Conservation (phyloP, 2,888 invertebrate genomes). For the Acleris laterana region DNA sequence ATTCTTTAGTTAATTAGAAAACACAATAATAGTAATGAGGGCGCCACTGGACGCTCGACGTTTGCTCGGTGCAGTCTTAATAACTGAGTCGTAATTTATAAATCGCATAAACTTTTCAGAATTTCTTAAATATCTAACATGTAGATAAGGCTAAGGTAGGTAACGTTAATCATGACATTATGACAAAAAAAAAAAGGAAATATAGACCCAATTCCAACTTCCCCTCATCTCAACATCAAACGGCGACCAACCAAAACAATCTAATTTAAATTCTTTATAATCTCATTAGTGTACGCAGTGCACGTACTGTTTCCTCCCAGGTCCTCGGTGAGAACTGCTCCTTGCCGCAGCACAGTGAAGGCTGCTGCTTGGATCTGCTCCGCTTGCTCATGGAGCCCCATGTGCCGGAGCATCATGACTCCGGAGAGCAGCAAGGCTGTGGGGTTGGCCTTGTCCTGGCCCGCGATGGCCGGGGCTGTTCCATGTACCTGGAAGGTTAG, state of each 20-base stretch:
- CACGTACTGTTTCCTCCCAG: slow-evolving; percentile 97
- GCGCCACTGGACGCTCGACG: too few species aligned
- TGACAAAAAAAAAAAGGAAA: too few species aligned
- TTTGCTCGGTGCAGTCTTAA: too few species aligned
- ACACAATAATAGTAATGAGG: too few species aligned
- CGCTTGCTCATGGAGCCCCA: slow-evolving; percentile 90
- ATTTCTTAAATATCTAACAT: too few species aligned
- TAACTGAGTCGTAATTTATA: too few species aligned
- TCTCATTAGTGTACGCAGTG: slow-evolving; percentile 96
- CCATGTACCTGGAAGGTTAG: slow-evolving; percentile 91
- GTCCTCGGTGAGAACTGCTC: slow-evolving; percentile 94
- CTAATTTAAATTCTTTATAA: slow-evolving; percentile 77
- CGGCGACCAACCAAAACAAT: slow-evolving; percentile 1
- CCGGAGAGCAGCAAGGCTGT: slow-evolving; percentile 97
- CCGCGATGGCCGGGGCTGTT: slow-evolving; percentile 98
- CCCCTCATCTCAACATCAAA: background rate
- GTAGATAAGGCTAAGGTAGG: too few species aligned
- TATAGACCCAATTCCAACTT: background rate
- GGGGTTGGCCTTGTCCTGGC: slow-evolving; percentile 98
- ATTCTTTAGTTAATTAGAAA: too few species aligned
- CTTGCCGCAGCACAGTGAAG: slow-evolving; percentile 93
- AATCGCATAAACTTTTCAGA: too few species aligned
- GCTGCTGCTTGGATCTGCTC: slow-evolving; percentile 92
- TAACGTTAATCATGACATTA: too few species aligned
- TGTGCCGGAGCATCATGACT: slow-evolving; percentile 98